A percentile compares a stretch with the other conserved stretches of the same genome.
phyloP scores from a whole-genome alignment of 2,797 vertebrate genomes.

The Nasua narica region DNA sequence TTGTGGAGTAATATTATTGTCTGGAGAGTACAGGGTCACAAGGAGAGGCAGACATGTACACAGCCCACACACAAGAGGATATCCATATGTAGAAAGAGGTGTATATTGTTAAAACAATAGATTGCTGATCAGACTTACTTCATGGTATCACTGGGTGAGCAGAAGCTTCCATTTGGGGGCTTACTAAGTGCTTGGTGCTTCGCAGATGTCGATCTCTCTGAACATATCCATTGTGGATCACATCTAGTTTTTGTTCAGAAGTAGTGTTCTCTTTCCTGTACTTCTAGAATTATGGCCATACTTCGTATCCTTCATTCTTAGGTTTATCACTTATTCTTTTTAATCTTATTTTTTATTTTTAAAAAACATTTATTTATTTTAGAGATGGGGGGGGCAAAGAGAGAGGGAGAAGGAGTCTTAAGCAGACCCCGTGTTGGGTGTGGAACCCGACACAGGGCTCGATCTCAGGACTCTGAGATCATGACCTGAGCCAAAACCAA shows the following conservation, averaged over 20 bases:
- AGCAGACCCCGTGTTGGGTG: not conserved
- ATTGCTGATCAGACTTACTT: not conserved
- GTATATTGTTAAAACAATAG: not conserved
- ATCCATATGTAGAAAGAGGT: not conserved
- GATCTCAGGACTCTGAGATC: not conserved
- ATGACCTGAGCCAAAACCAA: not conserved
- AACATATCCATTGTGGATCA: not conserved
- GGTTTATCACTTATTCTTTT: not conserved
- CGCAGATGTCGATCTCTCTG: not conserved
- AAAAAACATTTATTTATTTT: not conserved
- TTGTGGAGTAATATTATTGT: not conserved
- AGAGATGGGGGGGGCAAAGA: not conserved
- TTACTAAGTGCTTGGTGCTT: not conserved
- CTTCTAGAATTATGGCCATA: not conserved
- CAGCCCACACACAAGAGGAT: not conserved
- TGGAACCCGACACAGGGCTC: not conserved
- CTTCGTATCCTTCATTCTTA: not conserved
- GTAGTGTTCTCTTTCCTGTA: not conserved
- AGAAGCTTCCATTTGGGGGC: not conserved
- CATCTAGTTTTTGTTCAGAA: not conserved
- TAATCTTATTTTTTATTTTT: not conserved
- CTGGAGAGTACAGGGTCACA: not conserved
- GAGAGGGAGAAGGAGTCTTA: not conserved
- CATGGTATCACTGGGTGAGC: not conserved
- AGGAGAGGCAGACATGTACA: not conserved